These are phyloP conservation scores for Tretioscincus oriximinensis DNA, from an alignment of 2,113 vertebrate species.

Conservation along the genomic window DNA sequence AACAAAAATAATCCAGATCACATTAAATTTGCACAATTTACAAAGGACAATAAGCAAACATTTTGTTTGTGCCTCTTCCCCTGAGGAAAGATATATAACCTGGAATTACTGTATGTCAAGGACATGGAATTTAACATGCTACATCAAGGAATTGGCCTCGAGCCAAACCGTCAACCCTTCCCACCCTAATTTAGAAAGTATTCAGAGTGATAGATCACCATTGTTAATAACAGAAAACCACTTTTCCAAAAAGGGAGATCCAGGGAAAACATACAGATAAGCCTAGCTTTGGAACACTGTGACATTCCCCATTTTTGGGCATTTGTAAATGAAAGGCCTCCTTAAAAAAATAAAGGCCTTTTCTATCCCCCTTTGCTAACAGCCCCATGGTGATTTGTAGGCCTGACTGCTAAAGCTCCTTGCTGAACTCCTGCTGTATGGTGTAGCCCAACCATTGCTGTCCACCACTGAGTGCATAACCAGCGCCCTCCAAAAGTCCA, in stretches of 20 bases:
- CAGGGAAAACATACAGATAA: neutral
- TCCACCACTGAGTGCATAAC: constrained; percentile 65
- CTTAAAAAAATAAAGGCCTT: neutral
- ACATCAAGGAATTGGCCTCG: neutral
- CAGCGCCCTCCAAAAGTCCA: constrained; percentile 75
- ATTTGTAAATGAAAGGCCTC: neutral
- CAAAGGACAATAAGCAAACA: neutral
- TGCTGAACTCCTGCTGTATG: constrained; percentile 78
- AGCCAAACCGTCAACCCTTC: neutral
- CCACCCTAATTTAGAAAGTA: neutral
- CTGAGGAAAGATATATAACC: neutral
- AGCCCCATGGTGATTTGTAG: neutral
- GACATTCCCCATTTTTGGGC: neutral
- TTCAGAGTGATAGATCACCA: neutral
- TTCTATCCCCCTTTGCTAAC: neutral
- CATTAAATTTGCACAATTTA: neutral
- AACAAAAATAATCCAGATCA: neutral
- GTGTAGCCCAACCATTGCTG: constrained; percentile 74
- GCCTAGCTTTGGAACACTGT: neutral
- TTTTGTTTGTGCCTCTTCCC: neutral
- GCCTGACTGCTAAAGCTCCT: constrained; percentile 68
- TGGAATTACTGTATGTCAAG: neutral
- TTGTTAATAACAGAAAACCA: neutral
- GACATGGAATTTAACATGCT: neutral
- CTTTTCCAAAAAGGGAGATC: neutral